Percentiles rank a stretch among this genome's conserved stretches.
These are phyloP conservation scores for Agelastica alni DNA, from an alignment of 2,888 invertebrate genomes.

Conservation along the genomic window DNA sequence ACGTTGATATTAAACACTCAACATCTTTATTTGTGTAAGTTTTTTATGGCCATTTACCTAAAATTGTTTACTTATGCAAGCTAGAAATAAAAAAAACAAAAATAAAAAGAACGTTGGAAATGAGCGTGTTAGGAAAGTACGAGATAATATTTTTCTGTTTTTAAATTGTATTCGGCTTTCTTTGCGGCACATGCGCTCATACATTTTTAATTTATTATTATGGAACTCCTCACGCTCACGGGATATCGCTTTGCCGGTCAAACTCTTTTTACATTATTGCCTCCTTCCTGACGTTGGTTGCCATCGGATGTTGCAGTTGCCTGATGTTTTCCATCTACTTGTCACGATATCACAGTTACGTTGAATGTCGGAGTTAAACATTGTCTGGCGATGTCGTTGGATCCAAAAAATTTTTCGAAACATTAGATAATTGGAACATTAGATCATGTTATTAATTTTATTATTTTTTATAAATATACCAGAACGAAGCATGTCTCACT, in stretches of 20 bases:
- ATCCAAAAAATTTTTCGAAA: too few species aligned
- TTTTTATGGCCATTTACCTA: not conserved
- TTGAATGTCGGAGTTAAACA: too few species aligned
- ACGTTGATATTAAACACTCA: too few species aligned
- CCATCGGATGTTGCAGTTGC: not conserved
- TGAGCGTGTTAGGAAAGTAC: conserved; percentile 22
- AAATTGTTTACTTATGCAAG: not conserved
- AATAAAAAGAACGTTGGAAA: conserved; percentile 4
- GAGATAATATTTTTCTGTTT: conserved; percentile 29
- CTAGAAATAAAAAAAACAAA: too few species aligned
- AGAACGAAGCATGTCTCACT: too few species aligned
- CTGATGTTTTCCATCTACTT: conserved; percentile 1
- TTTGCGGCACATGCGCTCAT: conserved; percentile 27
- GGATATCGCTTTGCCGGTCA: conserved; percentile 20
- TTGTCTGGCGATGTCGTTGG: too few species aligned
- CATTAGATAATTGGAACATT: too few species aligned
- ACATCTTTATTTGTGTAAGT: not conserved
- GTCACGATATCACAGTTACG: too few species aligned
- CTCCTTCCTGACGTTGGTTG: not conserved
- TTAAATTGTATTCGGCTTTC: conserved; percentile 33
- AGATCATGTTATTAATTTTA: too few species aligned
- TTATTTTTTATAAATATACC: too few species aligned
- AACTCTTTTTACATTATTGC: conserved; percentile 24
- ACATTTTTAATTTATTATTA: conserved; percentile 28
- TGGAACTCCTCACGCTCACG: conserved; percentile 25